Evolutionary conservation across 2,113 vertebrate species (phyloP), one percentile per base, ranked within the genome.

Genomic region (Pogonocichla stellata): DNA sequence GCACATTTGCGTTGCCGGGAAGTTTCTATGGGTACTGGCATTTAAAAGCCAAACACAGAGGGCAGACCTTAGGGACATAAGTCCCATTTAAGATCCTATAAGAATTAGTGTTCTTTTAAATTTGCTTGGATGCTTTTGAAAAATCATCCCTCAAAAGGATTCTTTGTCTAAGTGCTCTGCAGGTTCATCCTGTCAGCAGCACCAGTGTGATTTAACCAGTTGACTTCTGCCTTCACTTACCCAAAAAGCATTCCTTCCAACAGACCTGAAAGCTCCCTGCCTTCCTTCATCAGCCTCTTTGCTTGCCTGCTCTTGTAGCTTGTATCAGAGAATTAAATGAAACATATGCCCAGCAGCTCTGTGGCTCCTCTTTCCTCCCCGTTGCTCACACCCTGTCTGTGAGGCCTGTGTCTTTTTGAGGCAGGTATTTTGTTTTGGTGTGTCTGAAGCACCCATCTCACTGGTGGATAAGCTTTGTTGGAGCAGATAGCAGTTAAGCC

Each of bases 1-100:
- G 54, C 62, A 57, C 14, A 0, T 79, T 94, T 86, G 74, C 0
- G 0, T 93, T 93, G 90, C 92, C 54, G 90, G 64, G 58, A 95
- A 72, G 93, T 96, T 95, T 90, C 93, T 93, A 92, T 94, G 95
- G 90, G 88, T 93, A 91, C 90, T 82, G 81, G 71, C 18, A 3
- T 82, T 94, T 73, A 86, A 93, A 92, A 92, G 81, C 70, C 79
- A 94, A 93, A 96, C 81, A 19, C 31, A 61, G 53, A 87, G 78
- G 73, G 84, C 78, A 93, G 81, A 85, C 67, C 66, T 88, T 82
- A 72, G 71, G 88, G 93, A 89, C 87, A 3, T 57, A 85, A 70
- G 70, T 87, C 80, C 65, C 58, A 54, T 87, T 96, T 89, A 77
- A 91, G 80, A 89, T 90, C 81, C 74, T 94, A 0, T 79, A 82